Base-by-base conservation (phyloP, 1,140 invertebrate species). In the Oryzaephilus surinamensis region DNA sequence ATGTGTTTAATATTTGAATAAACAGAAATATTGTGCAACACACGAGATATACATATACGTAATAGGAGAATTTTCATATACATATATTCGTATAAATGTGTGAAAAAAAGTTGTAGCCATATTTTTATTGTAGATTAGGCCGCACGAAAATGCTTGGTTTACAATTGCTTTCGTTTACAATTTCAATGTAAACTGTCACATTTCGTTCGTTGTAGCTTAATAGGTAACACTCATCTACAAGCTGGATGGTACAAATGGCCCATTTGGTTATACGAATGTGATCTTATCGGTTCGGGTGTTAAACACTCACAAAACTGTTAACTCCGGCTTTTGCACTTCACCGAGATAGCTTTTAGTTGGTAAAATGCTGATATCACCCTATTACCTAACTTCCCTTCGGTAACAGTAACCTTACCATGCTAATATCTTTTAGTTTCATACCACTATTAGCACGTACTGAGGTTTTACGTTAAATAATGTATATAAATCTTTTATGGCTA, bases 231-330 rank as follows among this genome's bases (percentile, higher is more conserved):
- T 39, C 31, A 32, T 46, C 36, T 29, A 38, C 40, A 45, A 39
- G 35, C 44, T 50, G n/a, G 44, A 50, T 50, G 45, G 47, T 43
- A 50, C 47, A 50, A n/a, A 50, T 50, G 38, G 39, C 35, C 45
- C 44, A 46, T 46, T 48, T 45, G 29, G 32, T 21, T 43, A 36
- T 41, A 41, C 32, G 41, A 44, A 39, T 43, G 30, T 30, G 48
- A 50, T 50, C 45, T 50, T 50, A 50, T 47, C 48, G 38, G 32
- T 14, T 34, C 24, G 27, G 18, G 43, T 45, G 44, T 50, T 50
- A 43, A 47, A 50, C 41, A 44, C 38, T 44, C 37, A 38, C 48
- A 41, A n/a, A 46, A 50, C 47, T 50, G 47, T 46, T 43, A 46
- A 44, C 38, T 50, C 38, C 41, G 45, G 40, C 43, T 50, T n/a